These are phyloP conservation scores for Nymphalis io DNA, from an alignment of 1,140 invertebrate species.

Conservation along the genomic window DNA sequence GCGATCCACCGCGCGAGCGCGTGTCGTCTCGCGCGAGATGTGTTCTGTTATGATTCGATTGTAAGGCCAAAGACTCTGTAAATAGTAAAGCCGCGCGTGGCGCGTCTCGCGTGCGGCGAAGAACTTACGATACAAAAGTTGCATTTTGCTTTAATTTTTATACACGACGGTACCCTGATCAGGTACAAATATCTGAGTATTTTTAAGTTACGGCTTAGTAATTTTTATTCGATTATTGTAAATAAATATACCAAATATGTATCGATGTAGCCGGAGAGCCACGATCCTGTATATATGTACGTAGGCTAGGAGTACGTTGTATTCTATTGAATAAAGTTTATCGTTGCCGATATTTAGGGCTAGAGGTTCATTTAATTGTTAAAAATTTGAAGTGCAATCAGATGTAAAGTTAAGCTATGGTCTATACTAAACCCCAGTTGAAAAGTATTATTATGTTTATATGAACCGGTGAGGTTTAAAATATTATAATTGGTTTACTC, in stretches of 20 bases:
- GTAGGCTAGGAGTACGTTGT: conserved; percentile 51
- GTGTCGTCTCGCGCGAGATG: conserved; percentile 16
- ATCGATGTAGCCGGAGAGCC: conserved; percentile 53
- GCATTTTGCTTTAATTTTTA: conserved; percentile 78
- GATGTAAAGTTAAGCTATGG: conserved; percentile 72
- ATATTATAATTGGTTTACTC: conserved; percentile 77
- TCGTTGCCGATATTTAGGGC: conserved; percentile 55
- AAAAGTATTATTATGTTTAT: conserved; percentile 81
- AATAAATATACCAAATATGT: conserved; percentile 79
- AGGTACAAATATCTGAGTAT: conserved; percentile 72
- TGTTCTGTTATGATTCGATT: conserved; percentile 60
- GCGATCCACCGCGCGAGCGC: not conserved
- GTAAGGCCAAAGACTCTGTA: conserved; percentile 77
- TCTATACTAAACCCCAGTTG: conserved; percentile 70
- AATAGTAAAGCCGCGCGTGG: conserved; percentile 45
- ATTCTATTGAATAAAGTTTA: conserved; percentile 54
- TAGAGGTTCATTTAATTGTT: conserved; percentile 72
- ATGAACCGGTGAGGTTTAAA: conserved; percentile 75
- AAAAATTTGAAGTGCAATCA: conserved; percentile 77
- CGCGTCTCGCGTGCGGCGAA: conserved; percentile 35
- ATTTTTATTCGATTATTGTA: conserved; percentile 67
- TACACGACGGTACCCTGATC: conserved; percentile 62
- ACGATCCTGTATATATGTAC: conserved; percentile 63
- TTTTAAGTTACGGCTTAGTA: conserved; percentile 63
- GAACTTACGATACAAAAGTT: conserved; percentile 75